A percentile compares a stretch with the other conserved stretches of the same genome.
Conservation (phyloP, 2,888 invertebrate genomes). For the Noctua fimbriata region DNA sequence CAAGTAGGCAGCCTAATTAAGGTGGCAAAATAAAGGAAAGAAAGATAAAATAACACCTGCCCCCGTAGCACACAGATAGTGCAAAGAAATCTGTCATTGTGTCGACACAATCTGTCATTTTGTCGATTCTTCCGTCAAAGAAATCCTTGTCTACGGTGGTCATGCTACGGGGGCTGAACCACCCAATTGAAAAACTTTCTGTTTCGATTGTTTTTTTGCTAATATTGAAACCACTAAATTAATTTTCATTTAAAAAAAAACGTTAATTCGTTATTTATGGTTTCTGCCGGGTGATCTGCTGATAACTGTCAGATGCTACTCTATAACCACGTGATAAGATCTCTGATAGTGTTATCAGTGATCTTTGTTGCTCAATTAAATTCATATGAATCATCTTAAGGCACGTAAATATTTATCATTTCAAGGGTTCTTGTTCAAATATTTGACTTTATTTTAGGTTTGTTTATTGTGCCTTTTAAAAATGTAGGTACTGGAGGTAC, state of each 20-base stretch:
- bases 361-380: not conserved
- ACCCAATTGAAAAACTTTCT: too few species aligned
- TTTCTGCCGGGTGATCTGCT: not conserved
- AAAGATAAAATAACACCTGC: not conserved
- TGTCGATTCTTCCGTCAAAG: too few species aligned
- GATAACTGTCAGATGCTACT: not conserved
- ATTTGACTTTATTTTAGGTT: conserved; percentile 10
- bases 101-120: too few species aligned
- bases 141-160: too few species aligned
- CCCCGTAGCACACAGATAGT: too few species aligned
- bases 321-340: not conserved
- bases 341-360: not conserved
- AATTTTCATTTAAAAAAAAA: not conserved
- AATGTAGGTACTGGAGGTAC: not conserved
- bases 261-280: not conserved
- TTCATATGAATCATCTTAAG: not conserved
- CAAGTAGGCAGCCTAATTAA: not conserved
- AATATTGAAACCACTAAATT: not conserved
- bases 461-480: conserved; percentile 4
- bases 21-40: not conserved
- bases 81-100: too few species aligned
- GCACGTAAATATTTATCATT: not conserved
- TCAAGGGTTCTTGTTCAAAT: conserved; percentile 11
- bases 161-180: too few species aligned
- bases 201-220: not conserved